Evolutionary conservation across 2,113 vertebrate genomes (phyloP).

Genomic region (Spea bombifrons): DNA sequence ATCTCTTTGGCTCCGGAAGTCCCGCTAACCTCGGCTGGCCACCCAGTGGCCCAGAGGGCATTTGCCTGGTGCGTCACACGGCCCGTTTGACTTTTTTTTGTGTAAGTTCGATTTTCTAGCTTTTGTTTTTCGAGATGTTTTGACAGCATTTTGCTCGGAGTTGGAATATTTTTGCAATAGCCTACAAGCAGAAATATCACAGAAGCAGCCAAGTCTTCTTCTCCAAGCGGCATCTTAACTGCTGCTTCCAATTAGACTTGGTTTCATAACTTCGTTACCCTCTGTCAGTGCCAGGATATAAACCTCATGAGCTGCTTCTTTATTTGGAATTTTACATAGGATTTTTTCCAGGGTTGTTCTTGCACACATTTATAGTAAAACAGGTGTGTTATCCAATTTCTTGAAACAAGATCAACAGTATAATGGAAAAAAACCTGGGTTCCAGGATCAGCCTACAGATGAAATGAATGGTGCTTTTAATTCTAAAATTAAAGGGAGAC

Average conservation of each 20-base stretch:
- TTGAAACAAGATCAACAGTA: no score
- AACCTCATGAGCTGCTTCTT: neutral
- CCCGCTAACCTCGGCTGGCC: no score
- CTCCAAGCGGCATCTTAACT: neutral
- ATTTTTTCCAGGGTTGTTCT: neutral
- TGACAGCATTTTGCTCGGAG: neutral
- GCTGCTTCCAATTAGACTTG: neutral
- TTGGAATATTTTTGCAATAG: neutral
- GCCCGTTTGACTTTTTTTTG: no score
- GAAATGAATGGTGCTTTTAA: no score
- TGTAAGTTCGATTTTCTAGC: no score
- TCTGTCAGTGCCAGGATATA: neutral
- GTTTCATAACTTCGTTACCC: neutral
- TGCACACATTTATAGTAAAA: neutral
- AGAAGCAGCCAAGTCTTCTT: neutral
- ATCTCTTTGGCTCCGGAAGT: no score
- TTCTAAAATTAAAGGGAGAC: no score
- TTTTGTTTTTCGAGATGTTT: neutral
- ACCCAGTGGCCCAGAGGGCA: no score
- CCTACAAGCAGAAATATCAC: neutral
- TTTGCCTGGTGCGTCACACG: no score
- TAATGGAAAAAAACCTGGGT: no score
- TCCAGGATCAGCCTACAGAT: no score
- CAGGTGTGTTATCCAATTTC: no score
- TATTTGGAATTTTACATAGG: neutral